Conservation (phyloP, 2,888 invertebrate species). For the Sturmia bella region DNA sequence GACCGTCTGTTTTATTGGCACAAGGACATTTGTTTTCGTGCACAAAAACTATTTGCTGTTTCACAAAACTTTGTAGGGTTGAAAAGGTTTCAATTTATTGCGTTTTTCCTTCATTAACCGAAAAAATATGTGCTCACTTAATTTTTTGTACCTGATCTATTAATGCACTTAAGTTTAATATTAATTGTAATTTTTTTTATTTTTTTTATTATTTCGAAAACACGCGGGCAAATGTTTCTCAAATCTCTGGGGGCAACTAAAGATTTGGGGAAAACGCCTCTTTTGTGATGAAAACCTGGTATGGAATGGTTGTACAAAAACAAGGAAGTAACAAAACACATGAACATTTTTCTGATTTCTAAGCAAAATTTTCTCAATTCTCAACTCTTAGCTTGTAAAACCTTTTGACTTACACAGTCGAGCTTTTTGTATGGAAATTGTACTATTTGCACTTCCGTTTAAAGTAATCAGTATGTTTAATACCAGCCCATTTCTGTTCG, state of each 20-base stretch:
- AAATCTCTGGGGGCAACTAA: too few species aligned
- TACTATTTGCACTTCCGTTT: too few species aligned
- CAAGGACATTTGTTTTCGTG: slow-evolving; percentile 62
- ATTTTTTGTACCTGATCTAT: slow-evolving; percentile 18
- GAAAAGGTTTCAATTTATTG: slow-evolving; percentile 20
- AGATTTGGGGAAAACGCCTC: neutral
- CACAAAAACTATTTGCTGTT: slow-evolving; percentile 47
- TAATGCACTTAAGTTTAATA: slow-evolving; percentile 25
- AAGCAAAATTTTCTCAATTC: too few species aligned
- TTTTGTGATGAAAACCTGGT: too few species aligned
- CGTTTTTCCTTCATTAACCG: neutral
- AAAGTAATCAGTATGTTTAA: too few species aligned
- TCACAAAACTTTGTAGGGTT: slow-evolving; percentile 20
- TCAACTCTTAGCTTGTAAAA: too few species aligned
- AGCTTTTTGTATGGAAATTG: too few species aligned
- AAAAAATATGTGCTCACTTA: slow-evolving; percentile 36
- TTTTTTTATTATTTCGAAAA: neutral
- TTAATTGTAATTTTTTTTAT: slow-evolving; percentile 13
- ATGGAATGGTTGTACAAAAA: too few species aligned
- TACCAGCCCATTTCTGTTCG: too few species aligned
- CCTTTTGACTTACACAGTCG: too few species aligned
- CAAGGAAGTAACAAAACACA: too few species aligned
- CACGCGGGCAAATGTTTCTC: neutral
- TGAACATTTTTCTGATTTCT: too few species aligned
- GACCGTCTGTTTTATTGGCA: slow-evolving; percentile 45